Conservation (phyloP, 2,113 vertebrate genomes). For the Halichoerus grypus region DNA sequence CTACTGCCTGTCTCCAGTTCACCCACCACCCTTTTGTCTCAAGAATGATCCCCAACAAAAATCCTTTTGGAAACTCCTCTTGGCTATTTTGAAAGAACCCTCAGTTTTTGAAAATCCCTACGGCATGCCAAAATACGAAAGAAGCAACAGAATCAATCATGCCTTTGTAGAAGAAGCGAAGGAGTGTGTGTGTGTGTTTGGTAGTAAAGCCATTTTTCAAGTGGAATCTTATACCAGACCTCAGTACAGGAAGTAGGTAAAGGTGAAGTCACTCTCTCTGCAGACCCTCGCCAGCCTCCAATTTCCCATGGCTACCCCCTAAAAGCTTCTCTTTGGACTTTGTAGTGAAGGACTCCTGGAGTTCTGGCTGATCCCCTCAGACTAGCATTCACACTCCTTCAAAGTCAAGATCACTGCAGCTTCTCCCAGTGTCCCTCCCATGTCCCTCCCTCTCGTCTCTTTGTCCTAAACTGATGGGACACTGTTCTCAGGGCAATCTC, state of each 20-base stretch:
- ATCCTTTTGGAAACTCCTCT: not conserved
- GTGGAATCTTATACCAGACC: not conserved
- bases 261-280: not conserved
- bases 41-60: not conserved
- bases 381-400: not conserved
- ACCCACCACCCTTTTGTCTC: not conserved
- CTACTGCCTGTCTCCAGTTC: not conserved
- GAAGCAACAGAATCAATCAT: not conserved
- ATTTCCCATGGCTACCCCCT: not conserved
- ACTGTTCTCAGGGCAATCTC: not conserved
- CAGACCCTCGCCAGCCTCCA: not conserved
- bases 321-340: not conserved
- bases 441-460: fast-evolving
- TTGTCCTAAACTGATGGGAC: not conserved
- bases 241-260: not conserved
- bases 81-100: not conserved
- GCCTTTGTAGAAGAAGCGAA: not conserved
- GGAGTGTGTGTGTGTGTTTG: not conserved
- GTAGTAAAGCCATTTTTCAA: not conserved
- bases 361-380: not conserved
- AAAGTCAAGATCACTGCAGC: not conserved
- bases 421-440: not conserved
- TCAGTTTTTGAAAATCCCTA: not conserved
- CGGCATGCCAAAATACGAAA: not conserved
- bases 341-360: not conserved